These are phyloP conservation scores for Gasteruption jaculator DNA, from an alignment of 2,888 invertebrate genomes.

Conservation along the genomic window DNA sequence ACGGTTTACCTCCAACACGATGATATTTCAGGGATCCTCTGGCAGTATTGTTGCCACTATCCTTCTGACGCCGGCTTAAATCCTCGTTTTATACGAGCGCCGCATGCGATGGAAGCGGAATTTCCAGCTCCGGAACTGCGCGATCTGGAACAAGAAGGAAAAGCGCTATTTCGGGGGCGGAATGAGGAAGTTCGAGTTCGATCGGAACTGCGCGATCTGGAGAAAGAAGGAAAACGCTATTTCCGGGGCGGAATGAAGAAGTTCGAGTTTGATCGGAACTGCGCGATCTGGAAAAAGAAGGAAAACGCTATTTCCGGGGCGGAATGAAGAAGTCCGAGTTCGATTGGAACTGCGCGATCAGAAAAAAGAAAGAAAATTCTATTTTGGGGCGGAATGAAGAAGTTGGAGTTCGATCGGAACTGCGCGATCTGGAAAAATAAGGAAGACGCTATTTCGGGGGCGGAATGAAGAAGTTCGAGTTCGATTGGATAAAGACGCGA, in stretches of 20 bases:
- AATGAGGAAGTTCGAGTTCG: not conserved
- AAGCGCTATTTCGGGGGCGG: not conserved
- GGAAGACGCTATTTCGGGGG: not conserved
- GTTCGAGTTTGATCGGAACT: no score
- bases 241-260: no score
- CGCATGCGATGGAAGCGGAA: not conserved
- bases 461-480: not conserved
- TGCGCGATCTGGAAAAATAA: not conserved
- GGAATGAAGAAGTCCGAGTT: not conserved
- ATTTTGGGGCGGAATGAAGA: not conserved
- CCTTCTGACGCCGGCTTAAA: no score
- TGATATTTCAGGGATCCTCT: no score
- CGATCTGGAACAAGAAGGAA: not conserved
- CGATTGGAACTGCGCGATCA: not conserved
- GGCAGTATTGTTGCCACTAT: no score
- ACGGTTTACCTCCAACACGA: conserved; percentile 12
- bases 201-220: not conserved
- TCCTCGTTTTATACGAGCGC: no score
- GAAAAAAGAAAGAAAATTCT: not conserved
- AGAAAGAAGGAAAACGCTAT: not conserved
- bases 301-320: not conserved
- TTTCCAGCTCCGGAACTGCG: not conserved
- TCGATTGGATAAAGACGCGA: not conserved
- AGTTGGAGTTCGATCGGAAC: no score
- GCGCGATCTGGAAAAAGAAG: not conserved